These are phyloP conservation scores for Thyatira batis DNA, from an alignment of 2,888 invertebrate genomes.

Conservation along the genomic window DNA sequence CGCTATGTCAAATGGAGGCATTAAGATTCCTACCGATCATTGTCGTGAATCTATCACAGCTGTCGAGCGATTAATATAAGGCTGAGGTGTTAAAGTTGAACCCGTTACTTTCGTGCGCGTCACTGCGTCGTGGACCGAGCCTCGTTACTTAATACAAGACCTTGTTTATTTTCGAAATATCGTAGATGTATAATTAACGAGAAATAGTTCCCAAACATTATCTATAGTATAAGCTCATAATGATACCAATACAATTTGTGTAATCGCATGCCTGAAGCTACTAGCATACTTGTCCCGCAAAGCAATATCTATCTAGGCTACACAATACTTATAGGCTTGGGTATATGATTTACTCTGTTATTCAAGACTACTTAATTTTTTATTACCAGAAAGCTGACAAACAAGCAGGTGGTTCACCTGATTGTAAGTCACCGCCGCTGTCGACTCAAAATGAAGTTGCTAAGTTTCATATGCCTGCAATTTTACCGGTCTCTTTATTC, in stretches of 20 bases:
- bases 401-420: no score
- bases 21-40: slow-evolving; percentile 38
- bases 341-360: no score
- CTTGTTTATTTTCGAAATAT: not conserved
- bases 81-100: slow-evolving; percentile 32
- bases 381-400: no score
- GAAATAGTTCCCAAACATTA: not conserved
- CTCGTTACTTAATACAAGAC: not conserved
- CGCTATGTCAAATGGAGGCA: slow-evolving; percentile 21
- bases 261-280: not conserved
- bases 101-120: slow-evolving; percentile 19
- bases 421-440: no score
- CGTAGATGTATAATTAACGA: not conserved
- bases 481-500: no score
- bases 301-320: not conserved
- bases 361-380: no score
- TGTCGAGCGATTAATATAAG: slow-evolving; percentile 40
- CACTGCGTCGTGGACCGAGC: not conserved
- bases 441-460: no score
- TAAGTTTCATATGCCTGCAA: no score
- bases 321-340: not conserved
- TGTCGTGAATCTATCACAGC: slow-evolving; percentile 26
- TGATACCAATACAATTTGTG: not conserved
- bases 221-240: not conserved
- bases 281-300: not conserved